Evolutionary conservation across 2,113 vertebrate species (phyloP).

Genomic region (Chaetodon auriga): DNA sequence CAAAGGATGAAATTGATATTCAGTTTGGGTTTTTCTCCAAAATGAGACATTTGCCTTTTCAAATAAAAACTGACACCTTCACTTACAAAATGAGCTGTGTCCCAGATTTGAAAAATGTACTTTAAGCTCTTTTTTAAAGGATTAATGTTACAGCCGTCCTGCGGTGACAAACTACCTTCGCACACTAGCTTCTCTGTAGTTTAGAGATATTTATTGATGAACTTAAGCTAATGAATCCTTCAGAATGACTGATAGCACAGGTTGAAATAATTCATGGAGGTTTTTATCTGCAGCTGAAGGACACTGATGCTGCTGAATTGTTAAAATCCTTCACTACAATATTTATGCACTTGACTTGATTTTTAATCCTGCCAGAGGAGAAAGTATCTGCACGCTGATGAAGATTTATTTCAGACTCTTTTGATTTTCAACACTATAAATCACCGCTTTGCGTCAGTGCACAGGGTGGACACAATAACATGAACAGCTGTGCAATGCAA

Average conservation of each 20-base stretch:
- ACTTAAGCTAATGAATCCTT: constrained; percentile 34
- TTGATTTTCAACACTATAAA: not conserved
- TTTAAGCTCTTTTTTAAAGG: not conserved
- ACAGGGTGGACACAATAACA: not conserved
- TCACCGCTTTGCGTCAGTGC: not conserved
- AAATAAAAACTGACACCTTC: constrained; percentile 3
- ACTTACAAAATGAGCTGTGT: not conserved
- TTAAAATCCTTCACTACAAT: constrained; percentile 40
- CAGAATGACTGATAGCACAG: constrained; percentile 31
- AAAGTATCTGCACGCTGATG: constrained; percentile 9
- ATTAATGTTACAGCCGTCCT: not conserved
- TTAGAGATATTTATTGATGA: constrained; percentile 44
- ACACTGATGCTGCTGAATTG: constrained; percentile 47
- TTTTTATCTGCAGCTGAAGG: constrained; percentile 44
- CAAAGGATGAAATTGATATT: not conserved
- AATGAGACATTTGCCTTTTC: constrained; percentile 13
- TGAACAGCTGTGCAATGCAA: not conserved
- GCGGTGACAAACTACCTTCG: constrained; percentile 39
- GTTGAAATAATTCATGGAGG: constrained; percentile 28
- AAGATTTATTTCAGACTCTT: not conserved
- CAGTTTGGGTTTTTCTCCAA: not conserved
- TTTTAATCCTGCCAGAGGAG: constrained; percentile 18
- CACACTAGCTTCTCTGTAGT: not conserved
- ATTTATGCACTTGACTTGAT: constrained; percentile 41
- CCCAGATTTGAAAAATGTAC: constrained; percentile 4